phyloP scores from a whole-genome alignment of 2,797 vertebrate genomes.

The Uromys caudimaculatus region DNA sequence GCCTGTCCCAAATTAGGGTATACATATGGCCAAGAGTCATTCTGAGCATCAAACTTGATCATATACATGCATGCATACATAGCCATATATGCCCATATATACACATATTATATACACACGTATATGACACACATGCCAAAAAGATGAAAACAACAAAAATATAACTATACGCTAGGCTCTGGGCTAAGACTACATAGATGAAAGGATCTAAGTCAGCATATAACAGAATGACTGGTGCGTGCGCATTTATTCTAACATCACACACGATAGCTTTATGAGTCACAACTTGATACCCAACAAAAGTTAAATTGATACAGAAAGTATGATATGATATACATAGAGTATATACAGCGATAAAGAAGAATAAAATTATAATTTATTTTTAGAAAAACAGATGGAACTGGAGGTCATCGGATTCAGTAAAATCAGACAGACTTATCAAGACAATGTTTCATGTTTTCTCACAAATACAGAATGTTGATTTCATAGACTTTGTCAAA shows the following conservation, averaged over 20 bases:
- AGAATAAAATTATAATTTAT: not conserved
- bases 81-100: not conserved
- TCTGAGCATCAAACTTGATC: not conserved
- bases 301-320: not conserved
- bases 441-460: not conserved
- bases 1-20: not conserved
- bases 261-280: not conserved
- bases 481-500: not conserved
- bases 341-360: not conserved
- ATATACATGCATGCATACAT: not conserved
- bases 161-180: not conserved
- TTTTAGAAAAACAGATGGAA: not conserved
- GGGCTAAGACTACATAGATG: not conserved
- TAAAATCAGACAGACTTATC: not conserved
- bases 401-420: not conserved
- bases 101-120: not conserved
- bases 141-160: not conserved
- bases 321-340: not conserved
- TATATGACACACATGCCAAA: not conserved
- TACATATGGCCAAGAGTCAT: not conserved
- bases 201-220: not conserved
- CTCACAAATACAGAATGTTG: too few relatives aligned
- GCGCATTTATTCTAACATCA: not conserved
- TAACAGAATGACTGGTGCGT: too few relatives aligned
- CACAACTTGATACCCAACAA: not conserved